Evolutionary conservation across 2,113 vertebrate genomes (phyloP), one percentile per base, ranked within the genome.

Genomic region (Podarcis raffonei): DNA sequence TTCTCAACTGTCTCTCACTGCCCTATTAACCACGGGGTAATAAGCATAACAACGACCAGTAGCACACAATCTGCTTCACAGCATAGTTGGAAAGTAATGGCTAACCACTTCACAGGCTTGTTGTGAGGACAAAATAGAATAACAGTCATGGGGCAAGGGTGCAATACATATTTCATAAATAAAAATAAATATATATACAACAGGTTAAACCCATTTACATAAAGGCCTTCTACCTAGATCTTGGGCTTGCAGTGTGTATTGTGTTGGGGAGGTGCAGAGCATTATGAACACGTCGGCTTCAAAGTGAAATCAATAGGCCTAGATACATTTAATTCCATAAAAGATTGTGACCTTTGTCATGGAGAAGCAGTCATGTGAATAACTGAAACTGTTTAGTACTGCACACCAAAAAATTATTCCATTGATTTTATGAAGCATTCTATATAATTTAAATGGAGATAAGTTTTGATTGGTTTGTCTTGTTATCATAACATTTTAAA

Each of bases 401-500:
- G 6, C 20, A 74, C 16, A n/a, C 25, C 35, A 87, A 27, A 27
- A 87, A 39, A 74, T 66, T 82, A 75, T 37, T 74, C 83, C 16
- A 39, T 87, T 82, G 27, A 48, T 81, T 62, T 35, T 65, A 59
- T 66, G 71, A 75, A 65, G 75, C 0, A 83, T 42, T 89, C 37
- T 42, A 32, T 59, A 81, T 75, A 80, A 59, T 0, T 4, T 74
- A 57, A 77, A 78, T 89, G 92, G 91, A 79, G 83, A 87, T 91
- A 85, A 84, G 27, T 25, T 13, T 89, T 91, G 95, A 92, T 89
- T 95, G 59, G 37, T 93, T 74, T 92, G 95, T 94, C 97, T 97
- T 97, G 95, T 96, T 96, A 96, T 87, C 92, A 77, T 91, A 94
- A 94, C 95, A 97, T 48, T 71, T 97, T 96, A 96, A 53, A 96